A percentile compares a stretch with the other conserved stretches of the same genome.
phyloP scores from a whole-genome alignment of 1,140 invertebrate species.

The Lepeophtheirus salmonis region DNA sequence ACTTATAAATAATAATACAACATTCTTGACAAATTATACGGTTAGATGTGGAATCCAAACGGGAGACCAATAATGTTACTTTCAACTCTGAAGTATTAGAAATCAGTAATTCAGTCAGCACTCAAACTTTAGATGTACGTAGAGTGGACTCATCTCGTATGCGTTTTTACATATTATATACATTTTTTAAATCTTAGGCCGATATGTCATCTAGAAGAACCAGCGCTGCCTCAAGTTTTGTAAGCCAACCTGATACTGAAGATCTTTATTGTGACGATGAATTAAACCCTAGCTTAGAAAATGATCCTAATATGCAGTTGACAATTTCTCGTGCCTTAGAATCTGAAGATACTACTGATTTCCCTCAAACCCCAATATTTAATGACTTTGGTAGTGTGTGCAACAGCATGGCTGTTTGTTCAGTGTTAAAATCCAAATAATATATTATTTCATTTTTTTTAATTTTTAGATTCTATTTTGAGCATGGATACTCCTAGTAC shows the following conservation, averaged over 20 bases:
- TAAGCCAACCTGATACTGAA: background rate
- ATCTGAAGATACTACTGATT: background rate
- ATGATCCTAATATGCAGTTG: constrained; percentile 11
- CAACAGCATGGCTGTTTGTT: background rate
- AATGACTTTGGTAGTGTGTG: background rate
- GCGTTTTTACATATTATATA: background rate
- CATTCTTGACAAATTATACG: background rate
- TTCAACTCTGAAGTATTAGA: background rate
- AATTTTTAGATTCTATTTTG: constrained; percentile 7
- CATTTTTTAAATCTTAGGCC: background rate
- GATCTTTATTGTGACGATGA: constrained; percentile 14
- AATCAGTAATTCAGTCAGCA: background rate
- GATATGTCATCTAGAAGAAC: background rate
- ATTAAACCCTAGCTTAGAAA: background rate
- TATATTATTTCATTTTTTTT: background rate
- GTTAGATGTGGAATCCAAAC: background rate
- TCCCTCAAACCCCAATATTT: background rate
- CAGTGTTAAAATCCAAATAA: background rate
- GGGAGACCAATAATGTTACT: background rate
- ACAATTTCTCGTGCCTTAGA: background rate
- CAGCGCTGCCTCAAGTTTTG: background rate
- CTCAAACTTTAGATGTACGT: background rate
- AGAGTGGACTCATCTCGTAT: background rate
- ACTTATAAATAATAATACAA: background rate
- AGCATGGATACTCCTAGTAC: constrained; percentile 8